A percentile compares a stretch with the other conserved stretches of the same genome.
Evolutionary conservation across 2,797 vertebrate species (phyloP).

Genomic region (Halcyon smyrnensis): DNA sequence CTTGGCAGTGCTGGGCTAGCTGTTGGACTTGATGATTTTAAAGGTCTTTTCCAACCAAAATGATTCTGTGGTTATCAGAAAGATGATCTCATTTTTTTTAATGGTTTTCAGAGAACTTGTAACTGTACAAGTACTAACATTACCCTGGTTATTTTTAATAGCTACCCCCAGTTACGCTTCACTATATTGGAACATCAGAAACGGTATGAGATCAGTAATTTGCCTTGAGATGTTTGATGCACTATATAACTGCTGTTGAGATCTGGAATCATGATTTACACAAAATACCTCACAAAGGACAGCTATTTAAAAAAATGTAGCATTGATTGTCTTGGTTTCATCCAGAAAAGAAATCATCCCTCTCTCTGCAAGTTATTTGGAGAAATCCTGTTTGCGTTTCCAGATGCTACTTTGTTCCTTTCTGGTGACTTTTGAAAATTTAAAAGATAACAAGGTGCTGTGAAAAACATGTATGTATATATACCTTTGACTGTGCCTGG

Average conservation of each 20-base stretch:
- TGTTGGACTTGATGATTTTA: fast-evolving
- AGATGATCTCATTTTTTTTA: background rate
- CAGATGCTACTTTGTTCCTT: background rate
- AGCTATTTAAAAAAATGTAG: background rate
- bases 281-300: background rate
- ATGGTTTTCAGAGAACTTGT: background rate
- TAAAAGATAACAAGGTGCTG: background rate
- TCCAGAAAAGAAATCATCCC: background rate
- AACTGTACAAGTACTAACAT: background rate
- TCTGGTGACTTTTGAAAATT: background rate
- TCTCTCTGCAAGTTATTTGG: background rate
- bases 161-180: background rate
- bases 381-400: background rate
- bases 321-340: background rate
- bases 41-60: background rate
- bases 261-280: background rate
- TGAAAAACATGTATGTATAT: background rate
- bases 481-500: background rate
- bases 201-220: background rate
- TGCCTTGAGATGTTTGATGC: background rate
- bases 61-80: background rate
- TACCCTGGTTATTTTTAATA: background rate
- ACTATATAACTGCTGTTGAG: background rate
- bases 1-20: background rate
- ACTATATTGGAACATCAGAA: background rate